Evolutionary conservation across 2,888 invertebrate genomes (phyloP), one percentile per base, ranked within the genome.

Genomic region (Torymus aiolomorphi): DNA sequence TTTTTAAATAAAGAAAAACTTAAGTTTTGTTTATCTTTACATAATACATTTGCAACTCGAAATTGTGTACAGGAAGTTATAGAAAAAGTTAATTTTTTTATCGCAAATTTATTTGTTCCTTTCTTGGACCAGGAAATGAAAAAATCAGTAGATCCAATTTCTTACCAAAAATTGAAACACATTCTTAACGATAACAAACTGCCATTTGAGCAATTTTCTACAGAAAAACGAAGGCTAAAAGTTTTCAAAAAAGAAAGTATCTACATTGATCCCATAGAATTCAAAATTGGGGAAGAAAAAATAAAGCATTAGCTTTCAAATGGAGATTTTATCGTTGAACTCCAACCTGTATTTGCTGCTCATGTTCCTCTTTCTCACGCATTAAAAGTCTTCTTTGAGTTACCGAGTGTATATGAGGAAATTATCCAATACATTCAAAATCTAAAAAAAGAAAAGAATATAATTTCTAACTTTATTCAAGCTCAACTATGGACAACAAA

Each of bases 401-500:
- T 54, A 56, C 78, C 79, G 1, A 78, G 78, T 11, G 42, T 82
- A 20, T 78, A 76, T 51, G 11, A 80, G n/a, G 61, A 75, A 72
- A 78, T 82, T 2, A 59, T 65, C 13, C 8, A 20, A 4, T 80
- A 83, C 65, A 63, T 59, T 0, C 2, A 73, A 49, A 20, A 24
- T 59, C n/a, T 82, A 16, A 14, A 56, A 59, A 70, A 76, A 52
- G 80, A 83, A 57, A 75, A 80, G n/a, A 11, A n/a, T 2, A 13
- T 78, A 20, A 54, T 83, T 31, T 76, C 67, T 13, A 80, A 83
- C 63, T 59, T 69, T 16, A 70, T 81, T 42, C 83, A 83, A 67
- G 80, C 76, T 31, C 31, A 80, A 1, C 71, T 82, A 10, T 83
- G 82, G 81, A 31, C 20, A 65, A 65, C 51, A 5, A 81, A 78